These are phyloP conservation scores for Drosophila sordidapex DNA, from an alignment of 2,888 invertebrate species.

Conservation along the genomic window DNA sequence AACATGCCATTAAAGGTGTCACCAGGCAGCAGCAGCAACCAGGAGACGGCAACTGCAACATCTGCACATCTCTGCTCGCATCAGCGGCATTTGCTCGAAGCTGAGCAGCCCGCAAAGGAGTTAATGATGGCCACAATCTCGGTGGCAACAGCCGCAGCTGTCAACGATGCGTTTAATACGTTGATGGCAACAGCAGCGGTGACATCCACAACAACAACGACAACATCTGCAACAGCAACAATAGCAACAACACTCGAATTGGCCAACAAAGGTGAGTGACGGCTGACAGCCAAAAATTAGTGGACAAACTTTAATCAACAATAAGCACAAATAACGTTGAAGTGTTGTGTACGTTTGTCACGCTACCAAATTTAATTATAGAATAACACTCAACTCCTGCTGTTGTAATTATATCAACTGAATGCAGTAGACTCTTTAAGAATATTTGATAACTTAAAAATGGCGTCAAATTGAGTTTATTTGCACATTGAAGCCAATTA, in stretches of 20 bases:
- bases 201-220: constrained; percentile 25
- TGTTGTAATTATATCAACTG: background rate
- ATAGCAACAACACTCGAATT: constrained; percentile 49
- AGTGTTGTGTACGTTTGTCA: constrained; percentile 5
- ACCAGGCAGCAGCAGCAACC: constrained; percentile 14
- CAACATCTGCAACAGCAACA: constrained; percentile 34
- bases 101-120: constrained; percentile 68
- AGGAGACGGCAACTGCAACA: constrained; percentile 25
- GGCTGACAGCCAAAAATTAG: constrained; percentile 7
- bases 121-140: constrained; percentile 40
- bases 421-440: background rate
- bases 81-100: constrained; percentile 82
- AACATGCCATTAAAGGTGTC: constrained; percentile 81
- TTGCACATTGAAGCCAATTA: background rate
- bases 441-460: background rate
- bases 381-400: background rate
- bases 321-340: constrained; percentile 7
- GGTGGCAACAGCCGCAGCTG: constrained; percentile 29
- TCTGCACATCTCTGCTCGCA: constrained; percentile 75
- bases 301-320: constrained; percentile 8
- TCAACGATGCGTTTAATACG: constrained; percentile 56
- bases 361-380: background rate
- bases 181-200: constrained; percentile 48
- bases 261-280: constrained; percentile 66
- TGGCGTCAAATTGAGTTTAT: background rate